Percentiles rank a stretch among this genome's conserved stretches.
Conservation (phyloP, 2,888 invertebrate species). For the Atherix ibis region DNA sequence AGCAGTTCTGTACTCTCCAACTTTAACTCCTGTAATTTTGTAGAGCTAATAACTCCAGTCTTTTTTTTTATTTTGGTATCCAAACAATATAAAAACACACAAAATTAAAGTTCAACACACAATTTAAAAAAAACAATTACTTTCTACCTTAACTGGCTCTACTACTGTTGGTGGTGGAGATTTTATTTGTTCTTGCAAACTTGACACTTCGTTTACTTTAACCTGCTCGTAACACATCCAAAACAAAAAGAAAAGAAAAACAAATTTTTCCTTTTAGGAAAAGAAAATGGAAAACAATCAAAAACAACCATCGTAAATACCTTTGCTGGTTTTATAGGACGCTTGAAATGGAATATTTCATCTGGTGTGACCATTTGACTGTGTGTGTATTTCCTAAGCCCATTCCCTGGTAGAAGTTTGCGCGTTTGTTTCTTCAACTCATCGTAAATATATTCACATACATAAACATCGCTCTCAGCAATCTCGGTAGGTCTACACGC, state of each 20-base stretch:
- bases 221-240: constrained; percentile 3
- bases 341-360: constrained; percentile 72
- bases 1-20: constrained; percentile 19
- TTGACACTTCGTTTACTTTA: constrained; percentile 3
- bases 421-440: constrained; percentile 67
- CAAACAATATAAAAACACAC: no score
- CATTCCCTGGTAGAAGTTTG: constrained; percentile 44
- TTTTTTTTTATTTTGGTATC: no score
- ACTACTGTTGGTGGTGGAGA: constrained; percentile 1
- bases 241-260: no score
- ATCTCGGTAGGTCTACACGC: constrained; percentile 88
- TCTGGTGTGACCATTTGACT: constrained; percentile 78
- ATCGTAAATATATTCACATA: constrained; percentile 85
- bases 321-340: constrained; percentile 41
- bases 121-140: no score
- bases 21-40: constrained; percentile 24
- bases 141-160: no score
- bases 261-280: no score
- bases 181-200: constrained; percentile 4
- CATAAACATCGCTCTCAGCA: constrained; percentile 76
- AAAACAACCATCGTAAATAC: no score
- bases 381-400: constrained; percentile 67
- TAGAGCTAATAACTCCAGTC: no score
- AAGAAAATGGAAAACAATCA: no score
- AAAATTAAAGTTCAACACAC: no score